phyloP scores from a whole-genome alignment of 2,113 vertebrate species.

The Tachycineta bicolor region DNA sequence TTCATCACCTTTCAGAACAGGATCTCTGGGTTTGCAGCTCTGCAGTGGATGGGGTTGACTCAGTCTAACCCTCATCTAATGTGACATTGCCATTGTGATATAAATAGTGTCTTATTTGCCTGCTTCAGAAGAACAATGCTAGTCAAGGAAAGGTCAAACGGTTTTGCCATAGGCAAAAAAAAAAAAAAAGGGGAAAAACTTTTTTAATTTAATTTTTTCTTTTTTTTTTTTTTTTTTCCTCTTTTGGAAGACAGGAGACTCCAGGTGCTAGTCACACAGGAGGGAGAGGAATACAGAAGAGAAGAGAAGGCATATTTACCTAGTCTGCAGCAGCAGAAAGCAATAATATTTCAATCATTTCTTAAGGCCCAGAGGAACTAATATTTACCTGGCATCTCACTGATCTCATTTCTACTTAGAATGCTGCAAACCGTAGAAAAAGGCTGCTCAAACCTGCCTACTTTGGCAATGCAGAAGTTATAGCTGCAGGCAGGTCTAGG shows the following conservation, averaged over 20 bases:
- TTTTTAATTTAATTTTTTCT: conserved; percentile 38
- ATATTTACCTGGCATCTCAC: neutral
- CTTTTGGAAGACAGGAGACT: neutral
- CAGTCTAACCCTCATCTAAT: conserved; percentile 10
- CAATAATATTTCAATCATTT: conserved; percentile 41
- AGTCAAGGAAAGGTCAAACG: conserved; percentile 55
- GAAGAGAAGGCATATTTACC: neutral
- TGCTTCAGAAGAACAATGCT: conserved; percentile 38
- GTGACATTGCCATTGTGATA: conserved; percentile 15
- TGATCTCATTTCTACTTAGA: neutral
- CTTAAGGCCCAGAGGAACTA: neutral
- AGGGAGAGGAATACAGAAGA: neutral
- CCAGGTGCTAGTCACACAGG: neutral
- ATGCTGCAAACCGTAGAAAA: neutral
- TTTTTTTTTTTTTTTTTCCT: neutral
- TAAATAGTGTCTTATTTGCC: conserved; percentile 60
- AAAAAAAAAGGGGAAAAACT: neutral
- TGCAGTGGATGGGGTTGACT: neutral
- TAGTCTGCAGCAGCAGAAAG: neutral
- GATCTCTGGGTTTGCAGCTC: neutral
- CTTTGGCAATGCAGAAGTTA: neutral
- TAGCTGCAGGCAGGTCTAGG: neutral
- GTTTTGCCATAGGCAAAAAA: conserved; percentile 25
- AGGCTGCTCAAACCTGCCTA: neutral
- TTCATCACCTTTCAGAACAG: neutral